Percentiles rank a stretch among this genome's conserved stretches.
phyloP scores from a whole-genome alignment of 2,113 vertebrate species.

The Nerophis ophidion region DNA sequence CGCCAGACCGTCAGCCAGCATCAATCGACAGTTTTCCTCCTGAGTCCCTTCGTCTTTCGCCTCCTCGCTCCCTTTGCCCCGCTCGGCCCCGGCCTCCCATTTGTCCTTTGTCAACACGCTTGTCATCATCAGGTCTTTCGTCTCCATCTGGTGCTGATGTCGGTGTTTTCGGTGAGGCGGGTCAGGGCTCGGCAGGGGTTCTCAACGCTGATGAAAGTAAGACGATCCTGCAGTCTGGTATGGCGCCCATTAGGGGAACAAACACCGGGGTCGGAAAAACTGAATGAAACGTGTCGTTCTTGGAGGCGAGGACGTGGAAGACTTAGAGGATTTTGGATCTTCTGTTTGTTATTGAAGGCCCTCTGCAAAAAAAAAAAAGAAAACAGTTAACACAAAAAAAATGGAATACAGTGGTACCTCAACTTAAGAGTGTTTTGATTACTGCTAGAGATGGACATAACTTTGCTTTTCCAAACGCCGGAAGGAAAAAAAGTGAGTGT shows the following conservation, averaged over 20 bases:
- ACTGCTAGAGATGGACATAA: too few species aligned
- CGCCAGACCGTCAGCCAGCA: constrained; percentile 55
- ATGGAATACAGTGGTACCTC: too few species aligned
- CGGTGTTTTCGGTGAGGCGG: constrained; percentile 10
- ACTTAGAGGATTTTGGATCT: constrained; percentile 28
- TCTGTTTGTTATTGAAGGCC: constrained; percentile 25
- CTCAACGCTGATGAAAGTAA: constrained; percentile 45
- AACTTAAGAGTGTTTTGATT: too few species aligned
- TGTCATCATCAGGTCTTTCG: constrained; percentile 68
- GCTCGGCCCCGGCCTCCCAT: constrained; percentile 43
- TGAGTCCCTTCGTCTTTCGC: constrained; percentile 64
- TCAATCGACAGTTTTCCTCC: constrained; percentile 73
- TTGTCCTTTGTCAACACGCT: constrained; percentile 56
- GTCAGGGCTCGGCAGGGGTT: constrained; percentile 49
- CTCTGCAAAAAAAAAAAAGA: constrained; percentile 6
- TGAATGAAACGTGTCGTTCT: neutral
- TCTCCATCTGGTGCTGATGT: constrained; percentile 79
- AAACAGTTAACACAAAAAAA: constrained; percentile 3
- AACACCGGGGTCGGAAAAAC: constrained; percentile 37
- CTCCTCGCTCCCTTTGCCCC: constrained; percentile 53
- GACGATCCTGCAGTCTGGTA: constrained; percentile 46
- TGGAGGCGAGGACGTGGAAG: constrained; percentile 5
- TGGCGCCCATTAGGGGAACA: constrained; percentile 68
- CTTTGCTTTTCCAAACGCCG: too few species aligned
- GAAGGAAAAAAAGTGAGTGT: too few species aligned